These are phyloP conservation scores for Achroia grisella DNA, from an alignment of 1,140 invertebrate genomes.

Conservation along the genomic window DNA sequence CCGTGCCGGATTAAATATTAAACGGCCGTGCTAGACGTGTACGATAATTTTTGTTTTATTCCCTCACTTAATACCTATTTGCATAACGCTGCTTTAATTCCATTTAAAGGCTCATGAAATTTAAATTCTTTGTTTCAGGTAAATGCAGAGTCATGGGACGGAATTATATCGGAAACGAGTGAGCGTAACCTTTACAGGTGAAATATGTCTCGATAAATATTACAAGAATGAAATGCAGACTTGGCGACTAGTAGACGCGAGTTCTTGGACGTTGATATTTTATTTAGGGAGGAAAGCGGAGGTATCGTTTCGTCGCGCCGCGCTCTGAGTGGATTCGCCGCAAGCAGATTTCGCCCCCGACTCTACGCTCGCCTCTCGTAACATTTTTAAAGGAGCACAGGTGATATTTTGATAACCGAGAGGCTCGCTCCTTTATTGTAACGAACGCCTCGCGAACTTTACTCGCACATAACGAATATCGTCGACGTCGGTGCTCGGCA, in stretches of 20 bases:
- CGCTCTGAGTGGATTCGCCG: constrained; percentile 11
- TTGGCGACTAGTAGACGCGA: background rate
- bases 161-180: background rate
- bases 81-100: constrained; percentile 1
- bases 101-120: background rate
- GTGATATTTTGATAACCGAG: constrained; percentile 4
- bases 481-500: too few relatives aligned
- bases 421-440: too few relatives aligned
- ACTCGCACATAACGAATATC: too few relatives aligned
- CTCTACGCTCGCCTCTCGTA: background rate
- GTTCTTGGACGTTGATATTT: constrained; percentile 15
- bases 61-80: background rate
- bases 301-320: background rate
- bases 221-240: constrained; percentile 17
- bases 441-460: too few relatives aligned
- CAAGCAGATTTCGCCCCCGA: background rate
- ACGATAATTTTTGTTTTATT: background rate
- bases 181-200: background rate
- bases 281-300: constrained; percentile 12
- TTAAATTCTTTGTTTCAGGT: constrained; percentile 8
- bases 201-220: constrained; percentile 13
- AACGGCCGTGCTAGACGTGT: background rate
- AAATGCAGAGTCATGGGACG: background rate
- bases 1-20: background rate
- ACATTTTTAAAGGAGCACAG: constrained; percentile 2